A percentile compares a stretch with the other conserved stretches of the same genome.
Evolutionary conservation across 2,888 invertebrate genomes (phyloP).

Genomic region (Platerodrilus igneus): DNA sequence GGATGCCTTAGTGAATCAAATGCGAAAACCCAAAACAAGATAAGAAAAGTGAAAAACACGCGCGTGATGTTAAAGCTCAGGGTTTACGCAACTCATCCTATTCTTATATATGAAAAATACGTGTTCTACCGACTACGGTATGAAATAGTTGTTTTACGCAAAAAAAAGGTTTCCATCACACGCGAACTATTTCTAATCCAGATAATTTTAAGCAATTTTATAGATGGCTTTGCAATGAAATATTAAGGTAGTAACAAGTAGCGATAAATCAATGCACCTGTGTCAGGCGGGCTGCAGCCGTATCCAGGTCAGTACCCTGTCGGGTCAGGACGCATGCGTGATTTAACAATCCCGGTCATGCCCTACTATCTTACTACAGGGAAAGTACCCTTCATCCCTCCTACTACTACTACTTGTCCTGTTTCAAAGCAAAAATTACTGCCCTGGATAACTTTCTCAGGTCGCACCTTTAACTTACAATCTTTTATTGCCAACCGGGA

Average conservation of each 20-base stretch:
- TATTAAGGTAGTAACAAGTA: slow-evolving; percentile 25
- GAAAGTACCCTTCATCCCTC: slow-evolving; percentile 27
- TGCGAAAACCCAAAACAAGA: no score
- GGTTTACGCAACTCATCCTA: no score
- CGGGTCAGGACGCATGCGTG: slow-evolving; percentile 41
- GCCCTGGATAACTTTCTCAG: slow-evolving; percentile 26
- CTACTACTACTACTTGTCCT: slow-evolving; percentile 26
- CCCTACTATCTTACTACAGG: slow-evolving; percentile 29
- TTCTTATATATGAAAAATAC: no score
- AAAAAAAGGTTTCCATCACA: no score
- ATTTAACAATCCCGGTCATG: slow-evolving; percentile 31
- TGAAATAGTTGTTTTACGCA: no score
- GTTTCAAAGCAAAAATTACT: slow-evolving; percentile 26
- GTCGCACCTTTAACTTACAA: slow-evolving; percentile 22
- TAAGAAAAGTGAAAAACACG: no score
- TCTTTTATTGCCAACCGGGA: no score
- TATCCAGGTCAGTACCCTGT: slow-evolving; percentile 46
- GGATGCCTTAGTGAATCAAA: no score
- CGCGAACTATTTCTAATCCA: no score
- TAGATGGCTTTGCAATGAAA: slow-evolving; percentile 16
- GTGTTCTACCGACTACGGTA: no score
- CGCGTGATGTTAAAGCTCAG: no score
- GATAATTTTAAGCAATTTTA: slow-evolving; percentile 11
- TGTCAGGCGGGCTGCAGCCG: slow-evolving; percentile 35
- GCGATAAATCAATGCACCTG: slow-evolving; percentile 47